phyloP scores from a whole-genome alignment of 2,113 vertebrate species.

The Dromaius novaehollandiae region DNA sequence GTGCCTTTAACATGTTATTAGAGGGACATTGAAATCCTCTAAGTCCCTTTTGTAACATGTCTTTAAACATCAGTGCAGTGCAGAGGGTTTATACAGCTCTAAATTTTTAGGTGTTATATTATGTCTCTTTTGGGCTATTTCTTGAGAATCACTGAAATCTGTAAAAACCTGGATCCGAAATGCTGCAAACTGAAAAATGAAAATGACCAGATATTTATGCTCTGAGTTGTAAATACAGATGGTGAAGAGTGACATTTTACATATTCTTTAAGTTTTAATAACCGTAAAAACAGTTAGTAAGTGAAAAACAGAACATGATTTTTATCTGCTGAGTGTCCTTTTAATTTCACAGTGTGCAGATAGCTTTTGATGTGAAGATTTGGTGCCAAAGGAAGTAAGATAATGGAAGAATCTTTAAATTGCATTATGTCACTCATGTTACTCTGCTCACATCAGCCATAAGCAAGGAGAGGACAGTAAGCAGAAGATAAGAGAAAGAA shows the following conservation, averaged over 20 bases:
- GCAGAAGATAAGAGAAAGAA: neutral
- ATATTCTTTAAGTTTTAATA: conserved; percentile 36
- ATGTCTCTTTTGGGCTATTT: neutral
- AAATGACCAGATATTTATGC: neutral
- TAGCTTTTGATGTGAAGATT: conserved; percentile 49
- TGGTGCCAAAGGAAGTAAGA: conserved; percentile 24
- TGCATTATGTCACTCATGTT: conserved; percentile 29
- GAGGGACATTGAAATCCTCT: neutral
- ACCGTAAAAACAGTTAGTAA: neutral
- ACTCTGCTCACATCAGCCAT: conserved; percentile 7
- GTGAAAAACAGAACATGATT: conserved; percentile 18
- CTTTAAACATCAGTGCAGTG: neutral
- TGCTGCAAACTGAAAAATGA: neutral
- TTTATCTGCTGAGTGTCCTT: conserved; percentile 25
- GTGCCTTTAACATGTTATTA: neutral
- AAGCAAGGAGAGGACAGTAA: neutral
- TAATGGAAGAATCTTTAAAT: conserved; percentile 23
- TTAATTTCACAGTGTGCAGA: conserved; percentile 53
- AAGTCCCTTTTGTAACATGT: neutral
- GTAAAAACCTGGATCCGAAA: neutral
- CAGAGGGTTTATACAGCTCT: neutral
- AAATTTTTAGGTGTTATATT: neutral
- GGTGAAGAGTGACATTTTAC: neutral
- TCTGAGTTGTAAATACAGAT: neutral
- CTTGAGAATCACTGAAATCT: neutral